Conservation (phyloP, 2,113 vertebrate genomes). For the Tursiops truncatus region DNA sequence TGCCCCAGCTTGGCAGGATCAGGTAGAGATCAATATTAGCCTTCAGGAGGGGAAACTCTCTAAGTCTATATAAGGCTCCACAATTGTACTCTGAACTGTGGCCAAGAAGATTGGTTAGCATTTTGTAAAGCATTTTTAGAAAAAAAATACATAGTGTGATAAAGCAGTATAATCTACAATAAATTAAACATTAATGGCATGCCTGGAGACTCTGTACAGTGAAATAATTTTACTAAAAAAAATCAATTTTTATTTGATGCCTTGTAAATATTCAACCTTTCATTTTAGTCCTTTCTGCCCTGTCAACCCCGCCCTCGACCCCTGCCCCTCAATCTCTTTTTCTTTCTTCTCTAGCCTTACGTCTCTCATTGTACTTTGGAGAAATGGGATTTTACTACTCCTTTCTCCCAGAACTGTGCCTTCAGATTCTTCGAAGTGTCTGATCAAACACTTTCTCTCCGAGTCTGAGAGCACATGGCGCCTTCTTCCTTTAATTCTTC, state of each 20-base stretch:
- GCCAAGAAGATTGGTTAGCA: neutral
- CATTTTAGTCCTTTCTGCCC: neutral
- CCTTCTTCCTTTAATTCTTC: neutral
- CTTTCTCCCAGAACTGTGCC: neutral
- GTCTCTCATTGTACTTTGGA: neutral
- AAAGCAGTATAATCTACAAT: neutral
- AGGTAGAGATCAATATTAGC: slow-evolving; percentile 50
- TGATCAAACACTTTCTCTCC: neutral
- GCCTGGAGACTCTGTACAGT: neutral
- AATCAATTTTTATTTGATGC: slow-evolving; percentile 7
- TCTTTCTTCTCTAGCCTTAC: neutral
- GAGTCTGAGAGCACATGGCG: neutral
- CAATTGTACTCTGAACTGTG: neutral
- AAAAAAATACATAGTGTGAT: neutral
- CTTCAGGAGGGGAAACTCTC: slow-evolving; percentile 9
- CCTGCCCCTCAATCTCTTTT: neutral
- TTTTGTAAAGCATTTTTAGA: slow-evolving; percentile 33
- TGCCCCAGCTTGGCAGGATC: slow-evolving; percentile 40
- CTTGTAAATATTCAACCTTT: neutral
- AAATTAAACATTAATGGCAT: slow-evolving; percentile 47
- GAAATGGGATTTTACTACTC: neutral
- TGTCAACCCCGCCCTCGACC: neutral
- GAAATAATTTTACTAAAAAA: slow-evolving; percentile 48
- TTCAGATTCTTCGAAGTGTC: neutral
- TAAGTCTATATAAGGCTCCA: neutral